These are phyloP conservation scores for Neopelma chrysocephalum DNA, from an alignment of 2,797 vertebrate species.

Conservation along the genomic window DNA sequence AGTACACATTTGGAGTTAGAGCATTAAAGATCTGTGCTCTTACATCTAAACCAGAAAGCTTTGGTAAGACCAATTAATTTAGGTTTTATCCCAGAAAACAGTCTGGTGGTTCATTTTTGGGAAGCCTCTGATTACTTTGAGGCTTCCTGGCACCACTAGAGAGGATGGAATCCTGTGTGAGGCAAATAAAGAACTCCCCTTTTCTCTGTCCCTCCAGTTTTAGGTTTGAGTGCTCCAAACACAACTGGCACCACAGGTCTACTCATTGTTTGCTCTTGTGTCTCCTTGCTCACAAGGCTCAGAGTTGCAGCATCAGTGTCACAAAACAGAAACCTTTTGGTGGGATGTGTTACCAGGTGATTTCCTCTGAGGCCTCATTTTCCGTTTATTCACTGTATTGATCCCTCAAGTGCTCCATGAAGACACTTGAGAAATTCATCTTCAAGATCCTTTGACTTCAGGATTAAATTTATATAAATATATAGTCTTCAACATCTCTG, in stretches of 20 bases:
- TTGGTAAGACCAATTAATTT: background rate
- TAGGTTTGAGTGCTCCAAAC: background rate
- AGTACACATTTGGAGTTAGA: background rate
- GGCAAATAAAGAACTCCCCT: background rate
- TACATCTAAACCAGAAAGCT: background rate
- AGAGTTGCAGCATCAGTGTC: background rate
- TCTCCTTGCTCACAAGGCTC: background rate
- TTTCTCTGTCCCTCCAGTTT: background rate
- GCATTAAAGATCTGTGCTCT: background rate
- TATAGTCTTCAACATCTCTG: background rate
- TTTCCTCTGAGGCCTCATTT: background rate
- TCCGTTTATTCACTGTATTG: background rate
- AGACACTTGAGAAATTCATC: background rate
- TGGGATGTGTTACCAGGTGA: background rate
- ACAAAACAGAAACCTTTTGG: background rate
- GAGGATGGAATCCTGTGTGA: background rate
- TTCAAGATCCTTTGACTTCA: background rate
- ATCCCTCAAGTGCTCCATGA: background rate
- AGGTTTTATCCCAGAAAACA: background rate
- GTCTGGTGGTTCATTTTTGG: background rate
- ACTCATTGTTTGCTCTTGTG: fast-evolving
- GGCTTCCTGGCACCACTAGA: background rate
- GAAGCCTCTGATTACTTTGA: background rate
- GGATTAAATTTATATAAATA: background rate
- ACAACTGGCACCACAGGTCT: background rate